phyloP scores from a whole-genome alignment of 2,113 vertebrate genomes.

The Gadus chalcogrammus region DNA sequence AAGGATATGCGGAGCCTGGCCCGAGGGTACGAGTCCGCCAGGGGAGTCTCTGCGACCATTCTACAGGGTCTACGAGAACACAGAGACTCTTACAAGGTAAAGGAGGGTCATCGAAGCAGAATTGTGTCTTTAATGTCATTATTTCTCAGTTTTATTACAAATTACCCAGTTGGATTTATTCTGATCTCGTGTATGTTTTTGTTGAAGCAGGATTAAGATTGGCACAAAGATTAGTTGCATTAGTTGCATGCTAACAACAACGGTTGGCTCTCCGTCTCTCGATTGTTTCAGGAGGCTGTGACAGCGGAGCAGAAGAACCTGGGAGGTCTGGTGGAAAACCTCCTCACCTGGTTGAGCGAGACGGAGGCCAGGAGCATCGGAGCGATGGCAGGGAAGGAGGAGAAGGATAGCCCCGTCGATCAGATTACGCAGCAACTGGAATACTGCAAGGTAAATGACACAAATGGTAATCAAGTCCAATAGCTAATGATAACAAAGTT shows the following conservation, averaged over 20 bases:
- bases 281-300: slow-evolving; percentile 59
- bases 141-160: not conserved
- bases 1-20: slow-evolving; percentile 88
- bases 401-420: not conserved
- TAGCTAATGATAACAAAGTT: not conserved
- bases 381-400: slow-evolving; percentile 40
- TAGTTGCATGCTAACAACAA: not conserved
- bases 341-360: slow-evolving; percentile 76
- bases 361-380: slow-evolving; percentile 48
- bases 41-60: slow-evolving; percentile 66
- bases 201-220: too few species aligned
- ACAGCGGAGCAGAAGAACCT: slow-evolving; percentile 66
- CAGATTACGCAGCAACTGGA: slow-evolving; percentile 65
- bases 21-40: slow-evolving; percentile 79
- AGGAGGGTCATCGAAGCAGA: not conserved
- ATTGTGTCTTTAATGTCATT: not conserved
- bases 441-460: slow-evolving; percentile 70
- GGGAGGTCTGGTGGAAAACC: slow-evolving; percentile 65
- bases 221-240: too few species aligned
- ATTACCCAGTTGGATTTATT: too few species aligned
- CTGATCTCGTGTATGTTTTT: not conserved
- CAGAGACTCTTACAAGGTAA: slow-evolving; percentile 77
- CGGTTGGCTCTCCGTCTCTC: not conserved
- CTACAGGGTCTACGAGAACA: slow-evolving; percentile 73
- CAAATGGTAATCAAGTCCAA: not conserved